These are phyloP conservation scores for Enteromius viviparus DNA, from an alignment of 2,797 vertebrate species.

Conservation along the genomic window DNA sequence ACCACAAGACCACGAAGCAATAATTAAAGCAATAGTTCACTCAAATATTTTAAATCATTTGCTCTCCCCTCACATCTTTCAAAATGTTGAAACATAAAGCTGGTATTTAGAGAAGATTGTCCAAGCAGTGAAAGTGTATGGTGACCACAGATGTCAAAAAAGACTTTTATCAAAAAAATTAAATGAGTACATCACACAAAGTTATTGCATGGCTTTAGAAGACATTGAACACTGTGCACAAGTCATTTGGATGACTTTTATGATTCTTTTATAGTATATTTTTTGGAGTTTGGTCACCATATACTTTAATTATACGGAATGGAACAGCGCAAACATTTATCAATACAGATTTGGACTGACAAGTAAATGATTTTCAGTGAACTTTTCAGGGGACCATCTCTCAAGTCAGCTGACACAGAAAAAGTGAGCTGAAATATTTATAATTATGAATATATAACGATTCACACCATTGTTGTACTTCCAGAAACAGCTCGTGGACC, in stretches of 20 bases:
- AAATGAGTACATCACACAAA: neutral
- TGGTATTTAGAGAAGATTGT: neutral
- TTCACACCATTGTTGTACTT: conserved; percentile 13
- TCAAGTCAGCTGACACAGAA: neutral
- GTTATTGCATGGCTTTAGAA: neutral
- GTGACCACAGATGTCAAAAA: neutral
- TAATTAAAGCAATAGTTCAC: neutral
- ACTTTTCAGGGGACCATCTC: neutral
- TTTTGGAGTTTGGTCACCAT: neutral
- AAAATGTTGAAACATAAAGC: neutral
- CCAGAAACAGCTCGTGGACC: neutral
- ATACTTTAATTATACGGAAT: neutral
- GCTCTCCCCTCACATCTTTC: neutral
- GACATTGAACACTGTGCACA: neutral
- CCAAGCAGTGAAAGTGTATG: neutral
- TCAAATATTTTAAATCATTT: neutral
- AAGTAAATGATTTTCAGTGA: neutral
- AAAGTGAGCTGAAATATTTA: neutral
- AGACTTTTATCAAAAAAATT: neutral
- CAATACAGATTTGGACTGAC: neutral
- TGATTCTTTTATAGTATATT: neutral
- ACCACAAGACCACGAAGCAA: neutral
- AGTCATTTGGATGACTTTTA: conserved; percentile 6
- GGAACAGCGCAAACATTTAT: neutral
- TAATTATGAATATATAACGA: neutral